Percentiles rank a stretch among this genome's conserved stretches.
Conservation (phyloP, 2,888 invertebrate genomes). For the Timema cristinae region DNA sequence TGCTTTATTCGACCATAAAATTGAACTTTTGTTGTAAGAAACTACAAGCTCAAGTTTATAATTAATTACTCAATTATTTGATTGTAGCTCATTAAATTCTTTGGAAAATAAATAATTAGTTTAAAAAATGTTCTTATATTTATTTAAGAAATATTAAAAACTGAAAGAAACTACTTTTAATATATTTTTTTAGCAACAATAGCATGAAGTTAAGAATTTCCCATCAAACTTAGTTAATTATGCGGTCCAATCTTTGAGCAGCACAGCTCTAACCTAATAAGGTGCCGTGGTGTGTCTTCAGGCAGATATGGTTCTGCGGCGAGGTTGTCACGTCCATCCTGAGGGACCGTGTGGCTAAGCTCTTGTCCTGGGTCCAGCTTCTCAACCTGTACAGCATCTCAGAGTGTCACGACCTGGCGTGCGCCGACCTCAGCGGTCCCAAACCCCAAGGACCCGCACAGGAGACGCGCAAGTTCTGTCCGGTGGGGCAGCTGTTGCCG, state of each 20-base stretch:
- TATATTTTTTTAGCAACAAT: neutral
- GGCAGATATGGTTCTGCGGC: slow-evolving; percentile 37
- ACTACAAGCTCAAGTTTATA: too few relatives aligned
- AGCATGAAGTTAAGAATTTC: neutral
- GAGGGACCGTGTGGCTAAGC: slow-evolving; percentile 31
- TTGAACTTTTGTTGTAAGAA: too few relatives aligned
- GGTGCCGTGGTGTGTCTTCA: slow-evolving; percentile 21
- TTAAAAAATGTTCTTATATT: too few relatives aligned
- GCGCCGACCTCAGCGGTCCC: slow-evolving; percentile 30
- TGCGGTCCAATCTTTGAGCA: too few relatives aligned
- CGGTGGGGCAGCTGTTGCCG: slow-evolving; percentile 35
- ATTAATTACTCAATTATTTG: too few relatives aligned
- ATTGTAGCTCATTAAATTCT: too few relatives aligned
- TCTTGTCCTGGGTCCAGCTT: slow-evolving; percentile 34
- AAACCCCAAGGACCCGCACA: slow-evolving; percentile 10
- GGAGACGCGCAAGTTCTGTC: slow-evolving; percentile 33
- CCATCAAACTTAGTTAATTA: neutral
- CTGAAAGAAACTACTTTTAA: neutral
- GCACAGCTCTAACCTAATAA: too few relatives aligned
- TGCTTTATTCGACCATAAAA: too few relatives aligned
- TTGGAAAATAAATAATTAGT: too few relatives aligned
- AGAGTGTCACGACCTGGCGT: slow-evolving; percentile 37
- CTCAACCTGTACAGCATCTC: slow-evolving; percentile 38
- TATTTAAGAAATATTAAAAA: too few relatives aligned
- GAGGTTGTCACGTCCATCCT: slow-evolving; percentile 37